Base-by-base conservation (phyloP, 2,797 vertebrate species). In the Molossus alvarezi region DNA sequence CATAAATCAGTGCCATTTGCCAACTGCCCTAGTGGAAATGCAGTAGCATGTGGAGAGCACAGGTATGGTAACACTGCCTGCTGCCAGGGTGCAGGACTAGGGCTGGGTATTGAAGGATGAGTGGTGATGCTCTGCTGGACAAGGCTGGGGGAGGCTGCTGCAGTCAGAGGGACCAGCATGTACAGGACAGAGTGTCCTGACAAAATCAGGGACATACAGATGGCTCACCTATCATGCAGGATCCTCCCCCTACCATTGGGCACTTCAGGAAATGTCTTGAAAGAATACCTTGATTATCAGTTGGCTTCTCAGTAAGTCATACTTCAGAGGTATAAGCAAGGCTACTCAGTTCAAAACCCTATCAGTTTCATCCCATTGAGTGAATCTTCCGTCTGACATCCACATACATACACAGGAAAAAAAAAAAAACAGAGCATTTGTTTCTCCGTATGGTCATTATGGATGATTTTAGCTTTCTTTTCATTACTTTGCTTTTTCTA, bases 261-360 rank as follows among this genome's bases (percentile, higher is more conserved):
- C 15, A 45, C 45, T 67, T 80, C 53, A 82, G 57, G 73, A 90
- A 91, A 58, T 93, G 9, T 62, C 77, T 91, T 90, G 67, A 82
- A 75, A 90, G 51, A 73, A 60, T 60, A 76, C n/a, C 29, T 87
- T 82, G 33, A 60, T 62, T 64, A 93, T 67, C 45, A 83, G 3
- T 51, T 86, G 21, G 6, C 7, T 53, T 85, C n/a, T 71, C 76
- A 73, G 65, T 58, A 48, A 64, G 91, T 86, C 41, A 37, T 55
- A 91, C 33, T 65, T 95, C 20, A 83, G 20, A 87, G 65, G 93
- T 95, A 80, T 45, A 91, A 77, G 83, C 4, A 55, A 64, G 86
- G 51, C 4, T 45, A 92, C 41, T 94, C 51, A 75, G 21, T 58
- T 91, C 69, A 89, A 95, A 95, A 85, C 29, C 48, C 23, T 29